Evolutionary conservation across 2,113 vertebrate species (phyloP).

Genomic region (Oncorhynchus kisutch): DNA sequence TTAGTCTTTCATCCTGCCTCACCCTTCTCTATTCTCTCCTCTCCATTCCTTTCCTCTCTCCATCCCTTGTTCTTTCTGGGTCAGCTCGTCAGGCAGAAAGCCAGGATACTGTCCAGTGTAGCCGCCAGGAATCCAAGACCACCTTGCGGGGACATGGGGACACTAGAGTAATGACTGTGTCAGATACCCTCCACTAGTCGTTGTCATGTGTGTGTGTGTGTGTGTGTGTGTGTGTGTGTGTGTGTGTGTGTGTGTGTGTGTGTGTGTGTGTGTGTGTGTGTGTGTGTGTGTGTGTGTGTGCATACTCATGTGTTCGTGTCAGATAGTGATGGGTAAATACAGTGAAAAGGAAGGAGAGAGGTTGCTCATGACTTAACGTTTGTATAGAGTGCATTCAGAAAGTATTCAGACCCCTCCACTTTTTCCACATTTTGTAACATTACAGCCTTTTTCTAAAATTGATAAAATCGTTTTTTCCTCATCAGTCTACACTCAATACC

Average conservation of each 20-base stretch:
- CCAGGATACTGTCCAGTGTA: neutral
- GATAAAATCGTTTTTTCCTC: too few relatives aligned
- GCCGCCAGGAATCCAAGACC: neutral
- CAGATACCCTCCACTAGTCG: constrained; percentile 25
- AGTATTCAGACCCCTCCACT: too few relatives aligned
- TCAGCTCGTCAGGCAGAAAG: neutral
- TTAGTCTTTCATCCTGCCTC: neutral
- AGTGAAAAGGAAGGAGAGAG: too few relatives aligned
- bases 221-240: too few relatives aligned
- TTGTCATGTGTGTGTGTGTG: neutral
- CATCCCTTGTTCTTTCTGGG: neutral
- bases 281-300: neutral
- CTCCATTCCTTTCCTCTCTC: neutral
- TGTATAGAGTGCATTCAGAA: too few relatives aligned
- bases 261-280: neutral
- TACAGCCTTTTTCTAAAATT: too few relatives aligned
- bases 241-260: neutral
- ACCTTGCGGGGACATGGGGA: constrained; percentile 2
- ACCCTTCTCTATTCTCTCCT: neutral
- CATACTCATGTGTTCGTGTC: neutral
- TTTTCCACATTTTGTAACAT: too few relatives aligned
- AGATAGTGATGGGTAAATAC: too few relatives aligned
- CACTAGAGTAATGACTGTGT: constrained; percentile 43
- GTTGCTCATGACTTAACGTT: too few relatives aligned
- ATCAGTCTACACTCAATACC: too few relatives aligned